phyloP scores from a whole-genome alignment of 1,140 invertebrate genomes.

The Triops longicaudatus region DNA sequence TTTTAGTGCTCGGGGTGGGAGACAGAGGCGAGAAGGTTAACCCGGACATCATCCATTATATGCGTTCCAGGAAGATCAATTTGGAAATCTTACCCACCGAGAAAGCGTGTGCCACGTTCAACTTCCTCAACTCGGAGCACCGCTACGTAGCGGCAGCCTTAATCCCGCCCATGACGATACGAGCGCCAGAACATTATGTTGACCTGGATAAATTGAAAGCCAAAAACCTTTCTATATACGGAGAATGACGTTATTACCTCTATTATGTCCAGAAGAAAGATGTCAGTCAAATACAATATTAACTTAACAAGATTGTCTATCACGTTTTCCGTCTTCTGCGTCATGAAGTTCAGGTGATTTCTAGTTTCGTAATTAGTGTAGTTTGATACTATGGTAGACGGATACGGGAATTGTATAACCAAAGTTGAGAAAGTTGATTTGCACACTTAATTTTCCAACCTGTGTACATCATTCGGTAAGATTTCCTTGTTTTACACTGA shows the following conservation, averaged over 20 bases:
- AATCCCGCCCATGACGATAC: constrained; percentile 54
- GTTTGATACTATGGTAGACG: too few relatives aligned
- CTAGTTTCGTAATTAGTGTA: too few relatives aligned
- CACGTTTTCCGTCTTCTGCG: too few relatives aligned
- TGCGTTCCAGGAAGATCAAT: constrained; percentile 50
- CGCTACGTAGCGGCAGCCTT: constrained; percentile 66
- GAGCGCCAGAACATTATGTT: constrained; percentile 36
- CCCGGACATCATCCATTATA: constrained; percentile 43
- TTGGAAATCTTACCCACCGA: constrained; percentile 65
- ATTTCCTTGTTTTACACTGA: too few relatives aligned
- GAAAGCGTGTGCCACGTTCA: constrained; percentile 69
- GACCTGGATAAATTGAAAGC: constrained; percentile 7
- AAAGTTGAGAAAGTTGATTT: too few relatives aligned
- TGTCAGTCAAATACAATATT: too few relatives aligned
- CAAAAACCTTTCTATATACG: not conserved
- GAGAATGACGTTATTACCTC: not conserved
- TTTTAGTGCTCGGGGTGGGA: constrained; percentile 68
- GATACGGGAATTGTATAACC: too few relatives aligned
- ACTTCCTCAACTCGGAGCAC: constrained; percentile 67
- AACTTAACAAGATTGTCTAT: too few relatives aligned
- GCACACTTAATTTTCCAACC: too few relatives aligned
- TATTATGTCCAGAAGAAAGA: not conserved
- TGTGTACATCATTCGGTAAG: too few relatives aligned
- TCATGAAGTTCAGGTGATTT: too few relatives aligned
- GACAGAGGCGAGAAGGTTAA: constrained; percentile 41